Percentiles rank a stretch among this genome's conserved stretches.
phyloP scores from a whole-genome alignment of 2,113 vertebrate genomes.

The Platichthys flesus region DNA sequence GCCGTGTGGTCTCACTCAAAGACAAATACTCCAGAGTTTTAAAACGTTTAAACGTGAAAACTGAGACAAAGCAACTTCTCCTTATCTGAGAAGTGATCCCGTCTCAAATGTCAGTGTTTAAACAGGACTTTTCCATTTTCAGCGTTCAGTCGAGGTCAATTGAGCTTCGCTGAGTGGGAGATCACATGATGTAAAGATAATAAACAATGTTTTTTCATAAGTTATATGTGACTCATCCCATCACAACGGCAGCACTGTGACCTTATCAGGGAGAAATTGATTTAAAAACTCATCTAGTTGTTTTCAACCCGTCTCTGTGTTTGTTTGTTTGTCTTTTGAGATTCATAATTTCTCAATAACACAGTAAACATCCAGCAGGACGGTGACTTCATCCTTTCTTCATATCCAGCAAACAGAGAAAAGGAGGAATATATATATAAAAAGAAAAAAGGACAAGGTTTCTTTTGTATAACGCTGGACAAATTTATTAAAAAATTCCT shows the following conservation, averaged over 20 bases:
- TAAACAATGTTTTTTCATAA: too few relatives aligned
- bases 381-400: constrained; percentile 1
- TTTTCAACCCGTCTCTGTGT: not conserved
- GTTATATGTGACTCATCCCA: not conserved
- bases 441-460: constrained; percentile 15
- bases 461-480: constrained; percentile 48
- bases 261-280: not conserved
- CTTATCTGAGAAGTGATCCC: not conserved
- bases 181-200: too few relatives aligned
- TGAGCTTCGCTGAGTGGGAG: too few relatives aligned
- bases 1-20: constrained; percentile 53
- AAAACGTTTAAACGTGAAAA: not conserved
- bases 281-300: not conserved
- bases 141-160: too few relatives aligned
- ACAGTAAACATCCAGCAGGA: not conserved
- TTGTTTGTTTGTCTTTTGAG: not conserved
- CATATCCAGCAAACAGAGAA: constrained; percentile 13
- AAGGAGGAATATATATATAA: not conserved
- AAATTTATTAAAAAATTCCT: constrained; percentile 81
- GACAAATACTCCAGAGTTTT: not conserved
- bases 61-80: not conserved
- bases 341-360: not conserved
- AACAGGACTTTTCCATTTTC: too few relatives aligned
- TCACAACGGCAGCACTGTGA: not conserved
- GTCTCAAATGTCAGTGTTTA: too few relatives aligned